Evolutionary conservation across 2,888 invertebrate genomes (phyloP).

Genomic region (Nomada goodeniana): DNA sequence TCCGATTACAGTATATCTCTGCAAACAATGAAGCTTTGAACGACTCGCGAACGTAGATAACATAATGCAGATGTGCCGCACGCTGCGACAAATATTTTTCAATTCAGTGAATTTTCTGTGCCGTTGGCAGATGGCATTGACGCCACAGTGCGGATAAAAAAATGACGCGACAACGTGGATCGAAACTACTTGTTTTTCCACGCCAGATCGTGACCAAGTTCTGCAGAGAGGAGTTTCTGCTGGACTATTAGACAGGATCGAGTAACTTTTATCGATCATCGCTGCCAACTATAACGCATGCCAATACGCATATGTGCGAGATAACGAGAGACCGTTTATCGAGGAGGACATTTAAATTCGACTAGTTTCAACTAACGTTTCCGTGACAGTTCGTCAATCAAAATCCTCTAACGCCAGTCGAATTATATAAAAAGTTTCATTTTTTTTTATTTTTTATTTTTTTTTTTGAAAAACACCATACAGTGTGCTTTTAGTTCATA

Average conservation of each 20-base stretch:
- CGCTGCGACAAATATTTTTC: neutral
- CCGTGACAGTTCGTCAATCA: neutral
- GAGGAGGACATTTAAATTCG: neutral
- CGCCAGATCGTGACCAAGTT: neutral
- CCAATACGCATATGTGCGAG: neutral
- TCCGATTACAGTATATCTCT: neutral
- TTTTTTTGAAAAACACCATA: too few species aligned
- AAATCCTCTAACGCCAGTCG: neutral
- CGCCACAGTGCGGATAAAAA: conserved; percentile 1
- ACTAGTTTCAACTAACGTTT: neutral
- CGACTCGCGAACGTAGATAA: neutral
- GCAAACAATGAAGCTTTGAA: neutral
- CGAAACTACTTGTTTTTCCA: conserved; percentile 3
- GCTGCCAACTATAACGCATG: neutral
- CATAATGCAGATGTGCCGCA: neutral
- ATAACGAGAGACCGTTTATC: neutral
- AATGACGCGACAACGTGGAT: conserved; percentile 1
- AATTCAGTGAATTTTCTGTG: conserved; percentile 5
- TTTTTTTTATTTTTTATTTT: too few species aligned
- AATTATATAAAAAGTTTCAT: neutral
- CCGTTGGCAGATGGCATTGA: conserved; percentile 8
- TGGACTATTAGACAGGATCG: neutral
- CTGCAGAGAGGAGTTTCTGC: neutral
- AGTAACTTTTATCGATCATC: conserved; percentile 16
- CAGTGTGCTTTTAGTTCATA: too few species aligned